Evolutionary conservation across 2,888 invertebrate genomes (phyloP).

Genomic region (Tyria jacobaeae): DNA sequence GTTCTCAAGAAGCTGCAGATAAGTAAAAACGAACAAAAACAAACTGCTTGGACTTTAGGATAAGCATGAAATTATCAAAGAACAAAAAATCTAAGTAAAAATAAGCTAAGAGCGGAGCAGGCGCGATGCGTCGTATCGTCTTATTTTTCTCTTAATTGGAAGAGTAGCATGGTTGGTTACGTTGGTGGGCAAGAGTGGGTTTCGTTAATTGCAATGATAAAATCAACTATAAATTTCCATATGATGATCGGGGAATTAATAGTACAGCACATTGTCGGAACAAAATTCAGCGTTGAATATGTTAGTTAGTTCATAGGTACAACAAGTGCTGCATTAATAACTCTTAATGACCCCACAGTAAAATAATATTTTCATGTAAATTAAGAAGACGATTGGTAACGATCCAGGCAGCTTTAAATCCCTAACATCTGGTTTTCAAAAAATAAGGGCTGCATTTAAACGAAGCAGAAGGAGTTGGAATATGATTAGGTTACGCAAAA

Average conservation of each 20-base stretch:
- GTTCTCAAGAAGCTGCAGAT: slow-evolving; percentile 31
- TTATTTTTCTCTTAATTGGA: slow-evolving; percentile 53
- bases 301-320: too few species aligned
- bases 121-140: slow-evolving; percentile 44
- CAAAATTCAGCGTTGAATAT: too few species aligned
- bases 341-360: slow-evolving; percentile 44
- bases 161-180: slow-evolving; percentile 43
- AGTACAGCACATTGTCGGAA: slow-evolving; percentile 2
- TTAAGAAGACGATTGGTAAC: slow-evolving; percentile 31
- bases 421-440: too few species aligned
- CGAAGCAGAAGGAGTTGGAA: too few species aligned
- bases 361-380: slow-evolving; percentile 27
- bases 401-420: too few species aligned
- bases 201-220: slow-evolving; percentile 48
- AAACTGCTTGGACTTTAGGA: slow-evolving; percentile 48
- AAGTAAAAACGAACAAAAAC: slow-evolving; percentile 44
- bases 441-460: too few species aligned
- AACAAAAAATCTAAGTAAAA: slow-evolving; percentile 55
- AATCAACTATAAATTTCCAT: slow-evolving; percentile 41
- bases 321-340: slow-evolving; percentile 14
- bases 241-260: slow-evolving; percentile 8
- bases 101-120: slow-evolving; percentile 50
- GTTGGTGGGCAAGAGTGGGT: slow-evolving; percentile 33
- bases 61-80: slow-evolving; percentile 55
- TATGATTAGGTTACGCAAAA: too few species aligned